A percentile compares a stretch with the other conserved stretches of the same genome.
Conservation (phyloP, 2,113 vertebrate species). For the Brachyistius frenatus region DNA sequence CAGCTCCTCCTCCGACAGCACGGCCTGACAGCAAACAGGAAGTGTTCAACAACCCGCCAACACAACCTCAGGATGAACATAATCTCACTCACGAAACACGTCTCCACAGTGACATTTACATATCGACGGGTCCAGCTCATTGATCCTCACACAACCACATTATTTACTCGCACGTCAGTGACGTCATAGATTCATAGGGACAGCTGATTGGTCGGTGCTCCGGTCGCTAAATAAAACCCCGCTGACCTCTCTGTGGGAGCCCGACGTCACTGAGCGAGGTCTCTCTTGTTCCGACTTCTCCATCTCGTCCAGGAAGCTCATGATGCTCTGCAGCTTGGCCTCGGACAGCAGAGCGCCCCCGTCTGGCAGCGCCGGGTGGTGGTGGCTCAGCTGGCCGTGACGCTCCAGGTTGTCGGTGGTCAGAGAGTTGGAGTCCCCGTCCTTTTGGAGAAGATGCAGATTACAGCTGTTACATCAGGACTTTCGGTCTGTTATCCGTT, state of each 20-base stretch:
- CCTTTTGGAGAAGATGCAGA: conserved; percentile 73
- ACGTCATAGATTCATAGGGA: too few species aligned
- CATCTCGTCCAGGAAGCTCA: conserved; percentile 97
- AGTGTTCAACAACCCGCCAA: neutral
- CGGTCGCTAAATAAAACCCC: too few species aligned
- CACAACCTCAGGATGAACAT: too few species aligned
- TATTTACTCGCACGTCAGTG: too few species aligned
- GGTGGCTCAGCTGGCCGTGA: conserved; percentile 87
- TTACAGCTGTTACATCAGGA: neutral
- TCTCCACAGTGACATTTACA: too few species aligned
- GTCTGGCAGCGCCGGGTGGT: conserved; percentile 73
- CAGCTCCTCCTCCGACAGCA: conserved; percentile 87
- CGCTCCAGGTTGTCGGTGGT: conserved; percentile 94
- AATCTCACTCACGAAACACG: too few species aligned
- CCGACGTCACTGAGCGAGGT: conserved; percentile 87
- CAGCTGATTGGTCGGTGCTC: too few species aligned
- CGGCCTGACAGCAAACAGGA: conserved; percentile 73
- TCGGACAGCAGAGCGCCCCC: conserved; percentile 91
- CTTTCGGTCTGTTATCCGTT: too few species aligned
- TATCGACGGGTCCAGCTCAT: too few species aligned
- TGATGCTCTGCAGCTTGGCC: conserved; percentile 95
- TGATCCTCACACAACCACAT: too few species aligned
- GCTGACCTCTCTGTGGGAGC: conserved; percentile 85
- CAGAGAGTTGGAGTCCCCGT: conserved; percentile 86
- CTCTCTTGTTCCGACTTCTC: conserved; percentile 91